These are phyloP conservation scores for Rhagologus leucostigma DNA, from an alignment of 2,113 vertebrate genomes.

Conservation along the genomic window DNA sequence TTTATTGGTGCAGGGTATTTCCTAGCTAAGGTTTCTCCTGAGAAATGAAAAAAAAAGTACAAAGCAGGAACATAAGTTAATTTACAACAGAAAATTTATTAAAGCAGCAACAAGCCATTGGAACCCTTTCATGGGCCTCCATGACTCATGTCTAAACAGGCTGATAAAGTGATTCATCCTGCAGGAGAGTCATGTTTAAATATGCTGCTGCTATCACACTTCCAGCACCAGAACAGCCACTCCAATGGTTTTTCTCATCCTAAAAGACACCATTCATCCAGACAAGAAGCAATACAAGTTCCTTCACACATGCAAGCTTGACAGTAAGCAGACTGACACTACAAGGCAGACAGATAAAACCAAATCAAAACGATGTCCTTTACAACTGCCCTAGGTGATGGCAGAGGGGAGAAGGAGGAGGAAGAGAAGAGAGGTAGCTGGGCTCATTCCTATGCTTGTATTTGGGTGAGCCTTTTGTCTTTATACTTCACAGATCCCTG, in stretches of 20 bases:
- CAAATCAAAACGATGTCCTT: not conserved
- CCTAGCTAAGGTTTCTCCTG: not conserved
- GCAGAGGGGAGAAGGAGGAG: not conserved
- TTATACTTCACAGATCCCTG: not conserved
- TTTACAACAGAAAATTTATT: not conserved
- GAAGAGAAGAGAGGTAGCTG: not conserved
- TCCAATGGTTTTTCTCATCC: not conserved
- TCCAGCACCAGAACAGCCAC: not conserved
- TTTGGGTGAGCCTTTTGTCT: not conserved
- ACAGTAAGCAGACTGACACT: constrained; percentile 24
- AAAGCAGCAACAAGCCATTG: not conserved
- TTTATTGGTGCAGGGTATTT: not conserved
- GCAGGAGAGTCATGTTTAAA: not conserved
- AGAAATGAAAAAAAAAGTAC: not conserved
- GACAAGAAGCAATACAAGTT: not conserved
- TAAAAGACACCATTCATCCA: not conserved
- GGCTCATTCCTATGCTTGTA: not conserved
- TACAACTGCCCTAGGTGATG: not conserved
- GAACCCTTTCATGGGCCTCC: not conserved
- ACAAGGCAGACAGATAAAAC: constrained; percentile 3
- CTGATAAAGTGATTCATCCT: not conserved
- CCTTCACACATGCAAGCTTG: not conserved
- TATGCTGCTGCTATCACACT: not conserved
- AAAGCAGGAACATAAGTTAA: not conserved
- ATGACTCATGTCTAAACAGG: not conserved